phyloP scores from a whole-genome alignment of 2,888 invertebrate genomes.

The Helleia helle region DNA sequence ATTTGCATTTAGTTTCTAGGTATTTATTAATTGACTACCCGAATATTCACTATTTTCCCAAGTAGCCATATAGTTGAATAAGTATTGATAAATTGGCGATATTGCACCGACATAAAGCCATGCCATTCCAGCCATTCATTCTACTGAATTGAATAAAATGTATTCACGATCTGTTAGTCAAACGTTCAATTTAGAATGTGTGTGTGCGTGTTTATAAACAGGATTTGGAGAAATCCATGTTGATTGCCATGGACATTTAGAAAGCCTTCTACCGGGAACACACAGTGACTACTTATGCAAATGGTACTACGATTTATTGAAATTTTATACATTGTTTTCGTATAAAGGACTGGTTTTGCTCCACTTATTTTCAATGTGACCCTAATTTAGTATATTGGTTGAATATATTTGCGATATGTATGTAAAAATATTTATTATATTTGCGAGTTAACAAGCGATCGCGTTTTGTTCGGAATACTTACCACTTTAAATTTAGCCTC shows the following conservation, averaged over 20 bases:
- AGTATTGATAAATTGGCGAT: conserved; percentile 20
- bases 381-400: conserved; percentile 3
- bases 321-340: conserved; percentile 13
- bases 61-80: too few relatives aligned
- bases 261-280: conserved; percentile 3
- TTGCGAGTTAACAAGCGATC: too few relatives aligned
- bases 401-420: conserved; percentile 6
- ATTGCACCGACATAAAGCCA: conserved; percentile 24
- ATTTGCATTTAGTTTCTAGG: too few relatives aligned
- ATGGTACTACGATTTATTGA: conserved; percentile 6
- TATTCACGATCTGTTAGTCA: conserved; percentile 51
- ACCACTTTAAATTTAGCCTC: too few relatives aligned
- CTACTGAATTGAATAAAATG: conserved; percentile 34
- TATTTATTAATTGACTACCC: too few relatives aligned
- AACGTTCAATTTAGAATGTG: conserved; percentile 24
- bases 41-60: too few relatives aligned
- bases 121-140: conserved; percentile 20
- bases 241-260: conserved; percentile 9
- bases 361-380: conserved; percentile 9
- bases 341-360: conserved; percentile 3
- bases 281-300: conserved; percentile 11
- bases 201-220: conserved; percentile 3
- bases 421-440: conserved; percentile 4
- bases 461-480: too few relatives aligned
- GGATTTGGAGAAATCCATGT: conserved; percentile 1